Evolutionary conservation across 2,113 vertebrate genomes (phyloP), one percentile per base, ranked within the genome.

Genomic region (Orycteropus afer): DNA sequence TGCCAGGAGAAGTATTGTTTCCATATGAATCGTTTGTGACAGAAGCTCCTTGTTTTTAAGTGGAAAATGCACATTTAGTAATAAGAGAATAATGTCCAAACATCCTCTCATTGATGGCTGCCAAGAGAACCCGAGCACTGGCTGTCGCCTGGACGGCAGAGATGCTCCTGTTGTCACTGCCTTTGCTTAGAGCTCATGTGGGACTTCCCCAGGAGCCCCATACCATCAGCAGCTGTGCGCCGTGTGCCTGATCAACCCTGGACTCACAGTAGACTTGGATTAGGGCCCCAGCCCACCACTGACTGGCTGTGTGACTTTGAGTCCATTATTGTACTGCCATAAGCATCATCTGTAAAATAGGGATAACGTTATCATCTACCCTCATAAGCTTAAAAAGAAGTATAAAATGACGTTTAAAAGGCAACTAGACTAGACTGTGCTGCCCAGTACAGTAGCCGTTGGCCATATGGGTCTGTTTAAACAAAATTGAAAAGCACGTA

Each of bases 61-160:
- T 97, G 95, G 96, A 96, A 98, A 98, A 98, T 92, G 95, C 97
- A 94, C 92, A 84, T 97, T 98, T 97, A 97, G 96, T 97, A 98
- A 95, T 86, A 96, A 78, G 93, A 97, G 97, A 97, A 96, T 97
- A 96, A 92, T 85, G 95, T 97, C 95, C 96, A 92, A 97, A 96
- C 94, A 91, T 95, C 84, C 81, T 93, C 92, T 93, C 97, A 63
- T 92, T 97, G 94, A 95, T 93, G 95, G 89, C 96, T 98, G 95
- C 95, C 91, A 81, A 83, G 97, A 96, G 93, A 74, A 23, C 74
- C 89, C 96, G 93, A 18, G 51, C 95, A 55, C 55, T 10, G 34
- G 92, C 76, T 79, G 57, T n/a, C 96, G 80, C 94, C 67, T 67
- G 55, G 93, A 95, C 91, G 90, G 84, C 13, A 86, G 91, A 76